These are phyloP conservation scores for Sesamia inferens DNA, from an alignment of 2,888 invertebrate species.

Conservation along the genomic window DNA sequence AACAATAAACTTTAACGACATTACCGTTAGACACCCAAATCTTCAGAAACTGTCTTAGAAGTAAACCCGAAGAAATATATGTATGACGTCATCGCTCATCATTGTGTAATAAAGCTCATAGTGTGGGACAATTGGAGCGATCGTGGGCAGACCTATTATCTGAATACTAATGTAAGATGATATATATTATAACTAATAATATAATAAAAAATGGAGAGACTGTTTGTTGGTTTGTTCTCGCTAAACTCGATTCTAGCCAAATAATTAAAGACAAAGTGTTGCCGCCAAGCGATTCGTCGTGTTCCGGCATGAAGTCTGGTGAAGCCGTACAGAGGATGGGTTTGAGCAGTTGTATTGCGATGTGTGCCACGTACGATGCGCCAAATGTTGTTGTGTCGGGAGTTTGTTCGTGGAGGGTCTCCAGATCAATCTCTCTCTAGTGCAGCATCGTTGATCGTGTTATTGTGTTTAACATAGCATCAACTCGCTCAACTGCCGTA, in stretches of 20 bases:
- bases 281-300: no score
- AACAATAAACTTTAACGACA: constrained; percentile 25
- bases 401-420: no score
- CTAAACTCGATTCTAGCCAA: neutral
- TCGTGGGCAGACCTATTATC: constrained; percentile 72
- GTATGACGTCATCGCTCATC: constrained; percentile 57
- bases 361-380: no score
- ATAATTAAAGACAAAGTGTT: no score
- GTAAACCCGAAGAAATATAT: constrained; percentile 41
- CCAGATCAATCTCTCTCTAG: no score
- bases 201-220: neutral
- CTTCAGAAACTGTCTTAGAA: constrained; percentile 22
- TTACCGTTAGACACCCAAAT: constrained; percentile 42
- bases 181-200: constrained; percentile 18
- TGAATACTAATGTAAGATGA: constrained; percentile 70
- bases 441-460: no score
- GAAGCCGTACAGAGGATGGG: no score
- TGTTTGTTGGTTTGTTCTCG: neutral
- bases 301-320: no score
- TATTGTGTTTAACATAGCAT: no score
- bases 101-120: constrained; percentile 52
- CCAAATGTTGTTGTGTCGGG: no score
- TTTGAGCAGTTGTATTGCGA: no score
- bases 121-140: constrained; percentile 69
- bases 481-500: no score